Evolutionary conservation across 2,113 vertebrate species (phyloP), one percentile per base, ranked within the genome.

Genomic region (Apistogramma diplotaenia): DNA sequence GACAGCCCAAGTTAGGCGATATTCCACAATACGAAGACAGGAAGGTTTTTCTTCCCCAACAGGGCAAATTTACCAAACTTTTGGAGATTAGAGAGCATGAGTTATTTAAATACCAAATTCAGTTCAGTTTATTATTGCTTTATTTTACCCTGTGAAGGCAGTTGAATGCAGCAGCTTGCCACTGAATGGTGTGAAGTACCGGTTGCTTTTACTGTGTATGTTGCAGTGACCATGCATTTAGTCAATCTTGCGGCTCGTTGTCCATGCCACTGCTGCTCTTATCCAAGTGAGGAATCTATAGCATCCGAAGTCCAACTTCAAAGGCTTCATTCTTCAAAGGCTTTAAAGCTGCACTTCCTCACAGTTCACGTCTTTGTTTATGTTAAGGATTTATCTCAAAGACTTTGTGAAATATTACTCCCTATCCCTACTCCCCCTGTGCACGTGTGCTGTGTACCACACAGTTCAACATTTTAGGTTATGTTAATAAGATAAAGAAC

Each of bases 271-370:
- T 55, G 49, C 70, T 81, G 72, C 78, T 85, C 76, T 82, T 74
- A 33, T 76, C 79, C 55, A 1, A 79, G 74, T 80, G 78, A 65
- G 77, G 76, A 27, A 72, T 78, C 29, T 65, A 53, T 21, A 16
- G 54, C 79, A 4, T 8, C 7, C n/a, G 1, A n/a, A 49, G 5
- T 56, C 4, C 4, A 58, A 62, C 79, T 79, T 78, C 57, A 83
- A 72, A 79, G 79, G 18, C 56, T 76, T 79, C 43, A 84, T 37
- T 27, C 70, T 76, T 86, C 58, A 84, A 59, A 75, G 71, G 53
- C 57, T 56, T 40, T 25, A 55, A 40, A 56, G 29, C 62, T 31
- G 35, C 0, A 37, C 65, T 72, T 40, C 76, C 54, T 10, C 1
- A 1, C 35, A 57, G 2, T 65, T n/a, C 2, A 73, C 21, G 46